Percentiles rank a stretch among this genome's conserved stretches.
Conservation (phyloP, 2,797 vertebrate species). For the Peromyscus attwateri region DNA sequence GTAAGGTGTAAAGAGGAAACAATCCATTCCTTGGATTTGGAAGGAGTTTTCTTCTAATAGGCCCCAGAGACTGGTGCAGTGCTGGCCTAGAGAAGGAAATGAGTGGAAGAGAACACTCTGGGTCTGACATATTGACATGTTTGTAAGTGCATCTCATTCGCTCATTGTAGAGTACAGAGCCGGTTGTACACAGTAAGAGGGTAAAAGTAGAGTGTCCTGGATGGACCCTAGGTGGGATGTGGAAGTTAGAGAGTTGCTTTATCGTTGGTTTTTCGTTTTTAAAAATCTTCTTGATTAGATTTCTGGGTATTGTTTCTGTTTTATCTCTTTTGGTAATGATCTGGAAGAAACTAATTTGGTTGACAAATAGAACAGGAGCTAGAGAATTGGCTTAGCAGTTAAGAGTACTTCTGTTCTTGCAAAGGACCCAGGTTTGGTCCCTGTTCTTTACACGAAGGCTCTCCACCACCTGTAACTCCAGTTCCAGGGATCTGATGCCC, state of each 20-base stretch:
- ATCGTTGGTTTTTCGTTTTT: not conserved
- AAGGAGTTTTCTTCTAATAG: slow-evolving; percentile 9
- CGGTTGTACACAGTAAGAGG: not conserved
- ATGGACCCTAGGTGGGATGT: not conserved
- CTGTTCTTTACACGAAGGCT: not conserved
- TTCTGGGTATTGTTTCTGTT: slow-evolving; percentile 38
- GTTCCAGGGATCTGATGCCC: not conserved
- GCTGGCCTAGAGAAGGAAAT: slow-evolving; percentile 6
- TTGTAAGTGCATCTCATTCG: slow-evolving; percentile 8
- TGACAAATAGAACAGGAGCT: not conserved
- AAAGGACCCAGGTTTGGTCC: not conserved
- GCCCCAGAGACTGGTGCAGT: not conserved
- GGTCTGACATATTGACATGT: not conserved
- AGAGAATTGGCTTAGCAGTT: not conserved
- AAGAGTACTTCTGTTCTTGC: not conserved
- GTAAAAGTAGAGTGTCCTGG: not conserved
- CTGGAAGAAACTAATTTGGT: not conserved
- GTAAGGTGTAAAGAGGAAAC: not conserved
- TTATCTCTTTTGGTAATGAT: slow-evolving; percentile 53
- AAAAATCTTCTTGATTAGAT: not conserved
- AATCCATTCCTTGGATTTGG: not conserved
- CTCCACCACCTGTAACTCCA: too few relatives aligned
- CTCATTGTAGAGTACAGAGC: not conserved
- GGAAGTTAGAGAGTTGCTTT: not conserved
- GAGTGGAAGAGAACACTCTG: not conserved